Percentiles rank a stretch among this genome's conserved stretches.
Conservation (phyloP, 2,888 invertebrate species). For the Elaeidobius kamerunicus region DNA sequence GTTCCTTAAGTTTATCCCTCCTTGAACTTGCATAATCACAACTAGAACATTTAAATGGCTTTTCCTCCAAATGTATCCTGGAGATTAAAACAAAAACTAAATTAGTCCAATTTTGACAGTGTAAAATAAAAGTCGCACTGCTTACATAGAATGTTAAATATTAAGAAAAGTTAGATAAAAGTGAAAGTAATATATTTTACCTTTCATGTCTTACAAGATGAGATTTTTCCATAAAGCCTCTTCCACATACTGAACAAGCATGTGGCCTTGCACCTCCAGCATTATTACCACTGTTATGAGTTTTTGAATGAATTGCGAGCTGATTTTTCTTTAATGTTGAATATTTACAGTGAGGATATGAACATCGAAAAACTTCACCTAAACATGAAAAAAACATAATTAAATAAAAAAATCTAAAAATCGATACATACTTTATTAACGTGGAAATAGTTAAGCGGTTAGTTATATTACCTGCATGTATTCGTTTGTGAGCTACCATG, state of each 20-base stretch:
- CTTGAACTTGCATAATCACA: conserved; percentile 65
- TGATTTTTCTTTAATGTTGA: conserved; percentile 63
- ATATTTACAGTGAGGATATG: conserved; percentile 60
- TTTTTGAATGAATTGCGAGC: conserved; percentile 61
- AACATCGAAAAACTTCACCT: conserved; percentile 62
- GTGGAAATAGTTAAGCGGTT: no score
- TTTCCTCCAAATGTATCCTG: conserved; percentile 60
- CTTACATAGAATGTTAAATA: no score
- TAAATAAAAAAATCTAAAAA: no score
- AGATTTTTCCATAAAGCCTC: conserved; percentile 65
- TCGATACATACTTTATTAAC: no score
- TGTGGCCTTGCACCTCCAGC: conserved; percentile 45
- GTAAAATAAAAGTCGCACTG: no score
- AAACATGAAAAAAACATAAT: no score
- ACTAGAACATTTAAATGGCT: conserved; percentile 61
- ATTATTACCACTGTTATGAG: conserved; percentile 52
- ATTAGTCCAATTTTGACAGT: no score
- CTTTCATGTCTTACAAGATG: conserved; percentile 63
- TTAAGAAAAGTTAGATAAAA: no score
- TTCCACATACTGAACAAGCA: conserved; percentile 52
- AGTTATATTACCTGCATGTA: conserved; percentile 60
- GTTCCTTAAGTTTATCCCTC: conserved; percentile 63
- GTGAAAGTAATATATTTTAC: conserved; percentile 3
- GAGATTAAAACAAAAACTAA: no score
- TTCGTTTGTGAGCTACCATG: conserved; percentile 61